phyloP scores from a whole-genome alignment of 2,797 vertebrate genomes.

The Siniperca obscura region DNA sequence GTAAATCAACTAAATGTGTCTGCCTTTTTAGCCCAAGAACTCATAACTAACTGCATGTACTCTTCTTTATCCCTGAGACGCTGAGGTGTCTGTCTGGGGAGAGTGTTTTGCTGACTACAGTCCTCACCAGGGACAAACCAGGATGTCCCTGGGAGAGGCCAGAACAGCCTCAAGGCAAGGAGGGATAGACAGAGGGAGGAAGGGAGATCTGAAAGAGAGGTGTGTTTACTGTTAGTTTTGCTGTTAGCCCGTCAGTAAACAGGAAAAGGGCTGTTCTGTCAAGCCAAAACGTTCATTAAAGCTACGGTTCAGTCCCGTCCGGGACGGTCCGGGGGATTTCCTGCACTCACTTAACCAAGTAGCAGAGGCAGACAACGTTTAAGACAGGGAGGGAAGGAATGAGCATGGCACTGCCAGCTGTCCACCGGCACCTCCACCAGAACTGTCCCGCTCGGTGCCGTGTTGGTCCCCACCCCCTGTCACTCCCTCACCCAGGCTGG shows the following conservation, averaged over 20 bases:
- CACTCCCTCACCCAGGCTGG: conserved; percentile 40
- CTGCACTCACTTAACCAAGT: conserved; percentile 44
- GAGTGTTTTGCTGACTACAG: conserved; percentile 45
- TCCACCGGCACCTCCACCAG: conserved; percentile 45
- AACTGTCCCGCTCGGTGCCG: conserved; percentile 40
- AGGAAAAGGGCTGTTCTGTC: conserved; percentile 70
- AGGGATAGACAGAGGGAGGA: conserved; percentile 51
- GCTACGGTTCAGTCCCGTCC: conserved; percentile 38
- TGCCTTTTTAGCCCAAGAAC: background rate
- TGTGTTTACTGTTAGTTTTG: conserved; percentile 64
- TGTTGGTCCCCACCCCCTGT: conserved; percentile 36
- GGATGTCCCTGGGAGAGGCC: conserved; percentile 59
- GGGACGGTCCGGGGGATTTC: conserved; percentile 65
- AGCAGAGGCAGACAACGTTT: conserved; percentile 32
- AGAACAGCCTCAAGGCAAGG: conserved; percentile 51
- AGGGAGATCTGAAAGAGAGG: conserved; percentile 47
- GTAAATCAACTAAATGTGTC: conserved; percentile 17
- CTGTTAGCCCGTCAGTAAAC: conserved; percentile 67
- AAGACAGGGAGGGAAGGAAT: conserved; percentile 48
- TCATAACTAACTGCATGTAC: conserved; percentile 13
- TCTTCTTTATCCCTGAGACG: conserved; percentile 34
- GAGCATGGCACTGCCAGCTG: conserved; percentile 44
- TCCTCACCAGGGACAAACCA: conserved; percentile 55
- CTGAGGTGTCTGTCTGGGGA: conserved; percentile 42
- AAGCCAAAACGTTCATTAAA: conserved; percentile 61